phyloP scores from a whole-genome alignment of 2,113 vertebrate species.

The Astur gentilis region DNA sequence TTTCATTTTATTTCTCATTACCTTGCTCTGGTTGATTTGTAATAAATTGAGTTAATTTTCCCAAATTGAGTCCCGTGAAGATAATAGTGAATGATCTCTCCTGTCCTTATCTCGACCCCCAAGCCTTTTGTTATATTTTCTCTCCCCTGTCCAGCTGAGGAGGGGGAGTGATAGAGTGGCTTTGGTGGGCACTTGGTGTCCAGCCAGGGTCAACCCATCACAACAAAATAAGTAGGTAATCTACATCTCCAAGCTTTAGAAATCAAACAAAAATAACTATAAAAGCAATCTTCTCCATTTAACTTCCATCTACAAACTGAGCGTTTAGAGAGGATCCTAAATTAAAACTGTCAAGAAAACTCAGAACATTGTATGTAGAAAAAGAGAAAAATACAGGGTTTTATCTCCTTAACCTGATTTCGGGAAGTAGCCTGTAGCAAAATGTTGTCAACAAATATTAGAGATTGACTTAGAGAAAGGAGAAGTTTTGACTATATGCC shows the following conservation, averaged over 20 bases:
- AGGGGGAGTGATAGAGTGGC: no score
- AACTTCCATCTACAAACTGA: neutral
- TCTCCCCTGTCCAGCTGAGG: no score
- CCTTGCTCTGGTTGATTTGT: no score
- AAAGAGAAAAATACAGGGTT: no score
- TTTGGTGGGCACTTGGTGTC: no score
- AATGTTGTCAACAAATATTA: neutral
- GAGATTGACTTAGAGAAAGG: neutral
- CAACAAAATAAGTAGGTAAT: neutral
- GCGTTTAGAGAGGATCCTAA: neutral
- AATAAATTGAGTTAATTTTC: no score
- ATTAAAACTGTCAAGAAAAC: neutral
- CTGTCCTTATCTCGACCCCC: no score
- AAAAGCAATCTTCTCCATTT: neutral
- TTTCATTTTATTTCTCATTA: no score
- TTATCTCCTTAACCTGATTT: neutral
- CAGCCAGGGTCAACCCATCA: no score
- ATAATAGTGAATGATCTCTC: no score
- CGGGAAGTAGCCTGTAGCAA: neutral
- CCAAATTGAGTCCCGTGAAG: no score
- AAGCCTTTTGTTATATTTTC: no score
- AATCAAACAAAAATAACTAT: neutral
- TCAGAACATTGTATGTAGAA: neutral
- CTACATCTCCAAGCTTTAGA: neutral
- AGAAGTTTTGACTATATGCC: neutral